Conservation (phyloP, 2,113 vertebrate species). For the Pomatostomus ruficeps region DNA sequence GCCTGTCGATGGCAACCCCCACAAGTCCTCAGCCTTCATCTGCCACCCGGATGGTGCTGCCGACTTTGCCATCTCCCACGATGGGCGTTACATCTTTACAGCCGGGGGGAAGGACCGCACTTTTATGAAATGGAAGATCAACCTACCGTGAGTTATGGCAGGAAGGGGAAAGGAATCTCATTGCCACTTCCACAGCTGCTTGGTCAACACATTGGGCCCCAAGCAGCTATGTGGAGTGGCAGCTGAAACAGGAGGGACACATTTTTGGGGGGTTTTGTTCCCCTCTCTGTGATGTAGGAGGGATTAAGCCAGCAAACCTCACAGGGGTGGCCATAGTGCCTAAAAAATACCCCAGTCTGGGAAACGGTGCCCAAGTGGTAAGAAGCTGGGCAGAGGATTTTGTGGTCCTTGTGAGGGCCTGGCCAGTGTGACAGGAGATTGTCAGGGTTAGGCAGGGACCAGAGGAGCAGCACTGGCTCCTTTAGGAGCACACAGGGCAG, state of each 20-base stretch:
- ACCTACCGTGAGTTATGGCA: slow-evolving; percentile 70
- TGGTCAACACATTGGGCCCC: neutral
- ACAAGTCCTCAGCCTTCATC: slow-evolving; percentile 82
- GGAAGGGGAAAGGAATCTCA: neutral
- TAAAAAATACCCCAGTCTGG: neutral
- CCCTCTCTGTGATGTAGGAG: neutral
- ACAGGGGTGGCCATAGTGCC: no score
- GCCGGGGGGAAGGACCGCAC: slow-evolving; percentile 79
- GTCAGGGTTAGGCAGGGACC: neutral
- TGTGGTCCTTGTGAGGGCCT: neutral
- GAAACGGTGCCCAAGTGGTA: neutral
- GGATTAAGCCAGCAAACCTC: neutral
- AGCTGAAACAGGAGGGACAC: neutral
- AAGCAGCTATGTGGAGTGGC: neutral
- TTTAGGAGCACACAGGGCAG: neutral
- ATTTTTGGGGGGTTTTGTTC: neutral
- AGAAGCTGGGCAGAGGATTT: neutral
- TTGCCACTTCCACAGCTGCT: neutral
- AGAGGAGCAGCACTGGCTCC: neutral
- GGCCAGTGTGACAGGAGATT: neutral
- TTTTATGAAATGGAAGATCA: slow-evolving; percentile 82
- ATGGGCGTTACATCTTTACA: slow-evolving; percentile 82
- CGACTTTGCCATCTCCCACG: slow-evolving; percentile 75
- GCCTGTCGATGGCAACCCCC: slow-evolving; percentile 90
- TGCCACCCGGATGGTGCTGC: slow-evolving; percentile 81